These are phyloP conservation scores for Thinocorus orbignyianus DNA, from an alignment of 2,113 vertebrate species.

Conservation along the genomic window DNA sequence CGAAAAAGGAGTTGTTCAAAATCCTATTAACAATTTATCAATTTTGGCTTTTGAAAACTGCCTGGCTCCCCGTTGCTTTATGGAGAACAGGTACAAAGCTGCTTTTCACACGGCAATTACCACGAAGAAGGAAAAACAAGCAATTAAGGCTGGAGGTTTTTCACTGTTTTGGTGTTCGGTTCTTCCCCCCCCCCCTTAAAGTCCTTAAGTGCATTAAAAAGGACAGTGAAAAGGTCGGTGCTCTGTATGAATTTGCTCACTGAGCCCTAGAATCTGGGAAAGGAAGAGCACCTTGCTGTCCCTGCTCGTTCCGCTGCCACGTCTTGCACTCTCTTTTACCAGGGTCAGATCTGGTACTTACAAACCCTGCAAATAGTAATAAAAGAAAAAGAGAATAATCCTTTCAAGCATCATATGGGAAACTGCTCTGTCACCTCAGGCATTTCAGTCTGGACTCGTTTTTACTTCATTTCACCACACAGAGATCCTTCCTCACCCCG, in stretches of 20 bases:
- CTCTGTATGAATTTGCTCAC: not conserved
- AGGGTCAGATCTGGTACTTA: not conserved
- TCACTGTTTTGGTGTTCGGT: too few species aligned
- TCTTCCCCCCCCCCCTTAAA: not conserved
- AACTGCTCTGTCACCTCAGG: not conserved
- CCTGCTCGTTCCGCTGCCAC: not conserved
- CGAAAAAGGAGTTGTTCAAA: not conserved
- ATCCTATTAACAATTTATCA: not conserved
- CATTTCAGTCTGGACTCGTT: not conserved
- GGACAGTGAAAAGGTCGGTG: not conserved
- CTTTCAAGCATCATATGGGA: not conserved
- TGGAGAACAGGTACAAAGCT: not conserved
- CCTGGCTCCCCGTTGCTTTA: not conserved
- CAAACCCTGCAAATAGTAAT: not conserved
- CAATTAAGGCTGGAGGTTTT: not conserved
- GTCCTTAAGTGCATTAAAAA: not conserved
- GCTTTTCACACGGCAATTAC: not conserved
- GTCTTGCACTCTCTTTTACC: not conserved
- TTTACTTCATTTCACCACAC: not conserved
- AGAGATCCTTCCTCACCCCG: not conserved
- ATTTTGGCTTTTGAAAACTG: not conserved
- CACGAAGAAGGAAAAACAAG: not conserved
- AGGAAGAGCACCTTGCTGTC: not conserved
- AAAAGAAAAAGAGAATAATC: not conserved
- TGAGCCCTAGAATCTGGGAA: not conserved